phyloP scores from a whole-genome alignment of 2,113 vertebrate species.

The Calonectris borealis region DNA sequence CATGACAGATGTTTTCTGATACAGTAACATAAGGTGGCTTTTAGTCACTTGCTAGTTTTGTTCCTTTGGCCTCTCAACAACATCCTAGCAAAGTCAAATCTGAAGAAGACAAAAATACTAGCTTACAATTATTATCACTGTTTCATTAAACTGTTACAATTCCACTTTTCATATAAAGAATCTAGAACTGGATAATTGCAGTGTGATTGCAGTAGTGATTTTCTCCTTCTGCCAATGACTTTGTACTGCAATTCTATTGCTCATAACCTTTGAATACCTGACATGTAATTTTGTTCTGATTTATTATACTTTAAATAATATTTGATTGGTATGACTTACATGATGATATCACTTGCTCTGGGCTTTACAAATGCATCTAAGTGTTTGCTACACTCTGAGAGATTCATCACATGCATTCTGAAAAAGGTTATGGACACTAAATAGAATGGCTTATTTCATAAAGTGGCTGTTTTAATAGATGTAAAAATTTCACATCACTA shows the following conservation, averaged over 20 bases:
- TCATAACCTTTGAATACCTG: constrained; percentile 51
- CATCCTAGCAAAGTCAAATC: constrained; percentile 10
- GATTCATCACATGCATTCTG: background rate
- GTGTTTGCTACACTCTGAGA: background rate
- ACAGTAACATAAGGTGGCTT: background rate
- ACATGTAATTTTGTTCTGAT: constrained; percentile 53
- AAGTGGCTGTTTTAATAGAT: background rate
- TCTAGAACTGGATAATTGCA: constrained; percentile 13
- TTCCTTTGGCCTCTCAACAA: constrained; percentile 15
- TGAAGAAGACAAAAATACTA: constrained; percentile 11
- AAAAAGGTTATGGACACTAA: background rate
- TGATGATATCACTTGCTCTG: background rate
- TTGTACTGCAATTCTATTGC: constrained; percentile 16
- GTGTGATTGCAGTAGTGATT: constrained; percentile 30
- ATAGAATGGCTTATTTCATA: background rate
- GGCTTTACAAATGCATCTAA: background rate
- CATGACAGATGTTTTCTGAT: background rate
- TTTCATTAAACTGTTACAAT: constrained; percentile 40
- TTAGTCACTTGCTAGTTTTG: background rate
- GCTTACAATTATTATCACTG: constrained; percentile 1
- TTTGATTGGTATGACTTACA: constrained; percentile 33
- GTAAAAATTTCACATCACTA: background rate
- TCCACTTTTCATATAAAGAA: constrained; percentile 41
- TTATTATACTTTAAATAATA: constrained; percentile 49
- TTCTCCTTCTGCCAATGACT: constrained; percentile 37